Conservation (phyloP, 2,888 invertebrate genomes). For the Erebia epiphron region DNA sequence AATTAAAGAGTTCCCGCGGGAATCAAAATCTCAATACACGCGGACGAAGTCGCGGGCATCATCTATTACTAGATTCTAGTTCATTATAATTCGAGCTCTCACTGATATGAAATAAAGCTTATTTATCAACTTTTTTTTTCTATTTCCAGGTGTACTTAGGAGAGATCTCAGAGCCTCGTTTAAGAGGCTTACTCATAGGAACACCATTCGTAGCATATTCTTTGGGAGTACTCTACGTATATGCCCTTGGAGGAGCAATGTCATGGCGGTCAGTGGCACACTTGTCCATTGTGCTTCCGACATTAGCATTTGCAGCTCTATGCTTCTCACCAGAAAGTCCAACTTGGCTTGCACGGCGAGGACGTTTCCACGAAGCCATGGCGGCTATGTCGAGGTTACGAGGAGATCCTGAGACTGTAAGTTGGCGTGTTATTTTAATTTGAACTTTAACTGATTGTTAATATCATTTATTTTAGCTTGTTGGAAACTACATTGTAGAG, state of each 20-base stretch:
- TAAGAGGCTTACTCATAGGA: conserved; percentile 87
- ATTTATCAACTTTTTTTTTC: background rate
- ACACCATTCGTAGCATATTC: conserved; percentile 89
- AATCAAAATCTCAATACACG: too few species aligned
- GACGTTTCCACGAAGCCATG: conserved; percentile 80
- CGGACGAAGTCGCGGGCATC: too few species aligned
- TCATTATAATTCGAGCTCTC: too few species aligned
- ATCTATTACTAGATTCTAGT: too few species aligned
- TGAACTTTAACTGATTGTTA: background rate
- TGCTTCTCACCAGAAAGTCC: conserved; percentile 89
- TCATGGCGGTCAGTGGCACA: conserved; percentile 88
- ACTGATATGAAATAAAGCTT: background rate
- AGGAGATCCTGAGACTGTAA: conserved; percentile 82
- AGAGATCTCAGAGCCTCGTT: conserved; percentile 88
- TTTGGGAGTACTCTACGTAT: conserved; percentile 88
- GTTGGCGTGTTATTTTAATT: conserved; percentile 44
- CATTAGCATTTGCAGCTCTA: conserved; percentile 83
- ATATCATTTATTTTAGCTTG: background rate
- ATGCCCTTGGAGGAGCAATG: conserved; percentile 86
- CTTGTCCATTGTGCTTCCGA: conserved; percentile 84
- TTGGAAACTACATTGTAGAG: background rate
- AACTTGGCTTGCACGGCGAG: conserved; percentile 87
- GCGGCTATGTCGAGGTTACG: conserved; percentile 84
- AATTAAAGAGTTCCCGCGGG: too few species aligned
- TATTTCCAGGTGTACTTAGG: conserved; percentile 86